Evolutionary conservation across 2,888 invertebrate genomes (phyloP), one percentile per base, ranked within the genome.

Genomic region (Drosophila neutralis): DNA sequence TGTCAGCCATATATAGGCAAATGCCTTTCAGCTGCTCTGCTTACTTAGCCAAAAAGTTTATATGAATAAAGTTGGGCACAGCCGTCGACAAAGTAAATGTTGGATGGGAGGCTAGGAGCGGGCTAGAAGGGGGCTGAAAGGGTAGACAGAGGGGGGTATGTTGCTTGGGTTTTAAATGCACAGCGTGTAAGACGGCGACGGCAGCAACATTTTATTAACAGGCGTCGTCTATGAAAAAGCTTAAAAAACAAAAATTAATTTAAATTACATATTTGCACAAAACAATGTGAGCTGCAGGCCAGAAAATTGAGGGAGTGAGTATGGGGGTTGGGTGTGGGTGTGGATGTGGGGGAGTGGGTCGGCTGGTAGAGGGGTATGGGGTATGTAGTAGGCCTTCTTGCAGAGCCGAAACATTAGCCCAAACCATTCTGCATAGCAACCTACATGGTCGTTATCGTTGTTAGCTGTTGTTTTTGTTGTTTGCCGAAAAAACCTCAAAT

Each of bases 171-270:
- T 45, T 29, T 24, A 18, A 29, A 40, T 64, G 72, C 60, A 80
- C 24, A 53, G 52, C 64, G 31, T 49, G 59, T 45, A 58, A 59
- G 49, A 69, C 38, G 52, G 35, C 48, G 65, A 45, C 53, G 73
- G 56, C 67, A 64, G 76, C 66, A 75, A 71, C 82, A 80, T 81
- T 85, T 87, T 88, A 85, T 83, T 86, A 83, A 86, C 83, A 86
- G 87, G 86, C 86, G 78, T 78, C 78, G 80, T 78, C 85, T 80
- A 84, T 76, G 82, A 78, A 73, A 45, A 80, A 77, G 88, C 85
- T 83, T 83, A 88, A 85, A 83, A 85, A 83, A 88, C 86, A 85
- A 88, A 88, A 86, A 88, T 85, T 88, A 88, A 85, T 85, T 85
- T 88, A 85, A 85, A 85, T 88, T 88, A 88, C 85, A 88, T 86